phyloP scores from a whole-genome alignment of 2,113 vertebrate species.

The Trichomycterus rosablanca region DNA sequence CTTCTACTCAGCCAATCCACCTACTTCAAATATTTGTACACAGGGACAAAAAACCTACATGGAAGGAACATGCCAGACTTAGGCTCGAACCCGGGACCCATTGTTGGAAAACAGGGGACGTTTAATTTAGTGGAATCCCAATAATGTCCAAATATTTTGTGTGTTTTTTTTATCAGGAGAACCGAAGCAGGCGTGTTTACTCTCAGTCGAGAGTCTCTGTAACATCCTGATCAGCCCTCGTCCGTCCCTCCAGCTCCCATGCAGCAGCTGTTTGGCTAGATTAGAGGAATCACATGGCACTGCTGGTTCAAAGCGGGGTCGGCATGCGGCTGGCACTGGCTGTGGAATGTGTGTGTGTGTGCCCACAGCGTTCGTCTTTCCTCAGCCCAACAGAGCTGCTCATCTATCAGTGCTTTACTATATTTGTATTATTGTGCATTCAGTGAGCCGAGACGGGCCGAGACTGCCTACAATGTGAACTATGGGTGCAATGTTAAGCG shows the following conservation, averaged over 20 bases:
- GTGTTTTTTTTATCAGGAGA: no score
- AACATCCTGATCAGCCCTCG: constrained; percentile 4
- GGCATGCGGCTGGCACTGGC: constrained; percentile 50
- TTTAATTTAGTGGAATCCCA: no score
- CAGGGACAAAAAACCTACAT: no score
- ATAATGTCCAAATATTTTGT: no score
- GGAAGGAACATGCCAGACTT: no score
- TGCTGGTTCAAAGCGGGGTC: constrained; percentile 62
- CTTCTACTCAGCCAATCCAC: no score
- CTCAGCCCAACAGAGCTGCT: constrained; percentile 1
- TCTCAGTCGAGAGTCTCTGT: no score
- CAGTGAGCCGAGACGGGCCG: background rate
- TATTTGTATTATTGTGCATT: background rate
- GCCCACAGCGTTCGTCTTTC: background rate
- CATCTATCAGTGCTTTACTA: constrained; percentile 3
- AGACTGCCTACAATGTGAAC: background rate
- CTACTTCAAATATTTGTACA: no score
- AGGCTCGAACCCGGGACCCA: no score
- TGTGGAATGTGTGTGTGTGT: constrained; percentile 48
- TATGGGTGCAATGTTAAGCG: background rate
- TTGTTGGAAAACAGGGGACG: no score
- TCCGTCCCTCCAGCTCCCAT: background rate
- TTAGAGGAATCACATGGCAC: constrained; percentile 58
- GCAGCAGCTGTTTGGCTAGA: constrained; percentile 42
- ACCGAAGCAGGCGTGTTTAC: no score